Evolutionary conservation across 2,797 vertebrate genomes (phyloP).

Genomic region (Scarus forsteni): DNA sequence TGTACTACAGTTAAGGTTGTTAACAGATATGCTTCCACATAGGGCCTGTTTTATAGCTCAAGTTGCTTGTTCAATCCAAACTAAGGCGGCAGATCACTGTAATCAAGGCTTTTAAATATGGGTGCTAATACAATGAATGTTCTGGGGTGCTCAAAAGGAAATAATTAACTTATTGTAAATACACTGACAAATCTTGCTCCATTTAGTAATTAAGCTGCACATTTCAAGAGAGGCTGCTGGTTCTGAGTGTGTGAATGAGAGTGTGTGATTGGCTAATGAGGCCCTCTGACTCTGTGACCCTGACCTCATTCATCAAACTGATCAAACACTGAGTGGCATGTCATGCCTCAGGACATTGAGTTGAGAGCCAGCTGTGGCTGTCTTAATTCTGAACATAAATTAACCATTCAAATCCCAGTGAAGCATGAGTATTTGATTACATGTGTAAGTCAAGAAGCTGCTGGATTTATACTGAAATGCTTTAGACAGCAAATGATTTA

Average conservation of each 20-base stretch:
- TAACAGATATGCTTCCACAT: background rate
- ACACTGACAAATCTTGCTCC: background rate
- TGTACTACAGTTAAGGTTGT: background rate
- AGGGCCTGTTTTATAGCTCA: background rate
- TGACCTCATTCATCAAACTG: constrained; percentile 62
- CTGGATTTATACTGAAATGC: constrained; percentile 30
- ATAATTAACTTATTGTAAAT: constrained; percentile 13
- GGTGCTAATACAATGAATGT: background rate
- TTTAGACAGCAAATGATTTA: constrained; percentile 50
- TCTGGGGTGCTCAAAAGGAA: background rate
- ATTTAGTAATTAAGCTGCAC: constrained; percentile 29
- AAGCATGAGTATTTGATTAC: constrained; percentile 20
- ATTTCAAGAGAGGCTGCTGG: constrained; percentile 6
- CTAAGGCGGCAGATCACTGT: constrained; percentile 8
- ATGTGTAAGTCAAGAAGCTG: constrained; percentile 40
- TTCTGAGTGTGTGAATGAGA: constrained; percentile 39
- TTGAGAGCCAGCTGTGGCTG: constrained; percentile 33
- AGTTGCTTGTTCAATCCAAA: constrained; percentile 5
- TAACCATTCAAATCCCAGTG: constrained; percentile 15
- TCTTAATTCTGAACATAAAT: constrained; percentile 60
- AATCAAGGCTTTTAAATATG: constrained; percentile 20
- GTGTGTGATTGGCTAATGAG: constrained; percentile 68
- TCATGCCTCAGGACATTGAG: constrained; percentile 38
- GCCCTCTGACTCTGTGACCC: constrained; percentile 47
- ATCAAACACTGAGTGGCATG: constrained; percentile 48